Percentiles rank a stretch among this genome's conserved stretches.
Evolutionary conservation across 2,888 invertebrate genomes (phyloP).

Genomic region (Ichneumoninae sp.): DNA sequence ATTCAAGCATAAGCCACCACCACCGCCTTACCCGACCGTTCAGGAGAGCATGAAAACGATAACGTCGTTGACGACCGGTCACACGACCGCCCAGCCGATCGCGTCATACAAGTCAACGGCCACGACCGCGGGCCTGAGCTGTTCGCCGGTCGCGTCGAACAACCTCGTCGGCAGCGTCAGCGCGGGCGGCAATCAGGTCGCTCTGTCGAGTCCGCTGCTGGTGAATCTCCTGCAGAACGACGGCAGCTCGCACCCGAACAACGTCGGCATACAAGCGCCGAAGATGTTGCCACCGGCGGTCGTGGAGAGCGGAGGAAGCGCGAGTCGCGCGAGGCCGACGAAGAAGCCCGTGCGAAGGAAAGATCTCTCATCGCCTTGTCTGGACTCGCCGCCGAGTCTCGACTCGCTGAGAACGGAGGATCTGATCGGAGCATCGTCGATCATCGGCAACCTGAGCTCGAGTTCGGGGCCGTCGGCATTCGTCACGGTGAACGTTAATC

Average conservation of each 20-base stretch:
- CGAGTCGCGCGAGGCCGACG: constrained; percentile 79
- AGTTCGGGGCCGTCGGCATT: neutral
- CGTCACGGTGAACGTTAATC: constrained; percentile 73
- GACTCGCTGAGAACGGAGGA: constrained; percentile 82
- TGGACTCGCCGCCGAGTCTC: constrained; percentile 79
- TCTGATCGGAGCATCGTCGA: constrained; percentile 75
- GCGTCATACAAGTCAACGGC: constrained; percentile 79
- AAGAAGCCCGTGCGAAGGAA: constrained; percentile 83
- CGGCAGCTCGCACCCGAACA: constrained; percentile 84
- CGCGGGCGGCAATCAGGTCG: constrained; percentile 86
- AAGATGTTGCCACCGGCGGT: constrained; percentile 82
- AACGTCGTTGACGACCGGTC: constrained; percentile 79
- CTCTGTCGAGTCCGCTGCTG: constrained; percentile 94
- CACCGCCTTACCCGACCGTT: constrained; percentile 84
- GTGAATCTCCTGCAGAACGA: constrained; percentile 97
- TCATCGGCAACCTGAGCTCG: constrained; percentile 66
- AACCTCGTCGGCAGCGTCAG: constrained; percentile 73
- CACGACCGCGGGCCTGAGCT: constrained; percentile 67
- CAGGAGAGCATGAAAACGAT: constrained; percentile 82
- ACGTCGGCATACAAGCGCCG: constrained; percentile 76
- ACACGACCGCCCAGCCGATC: constrained; percentile 77
- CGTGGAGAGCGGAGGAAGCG: constrained; percentile 76
- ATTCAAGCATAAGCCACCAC: constrained; percentile 83
- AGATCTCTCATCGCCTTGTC: constrained; percentile 75
- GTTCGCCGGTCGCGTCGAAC: constrained; percentile 66